phyloP scores from a whole-genome alignment of 2,797 vertebrate species.

The Rachycentron canadum region DNA sequence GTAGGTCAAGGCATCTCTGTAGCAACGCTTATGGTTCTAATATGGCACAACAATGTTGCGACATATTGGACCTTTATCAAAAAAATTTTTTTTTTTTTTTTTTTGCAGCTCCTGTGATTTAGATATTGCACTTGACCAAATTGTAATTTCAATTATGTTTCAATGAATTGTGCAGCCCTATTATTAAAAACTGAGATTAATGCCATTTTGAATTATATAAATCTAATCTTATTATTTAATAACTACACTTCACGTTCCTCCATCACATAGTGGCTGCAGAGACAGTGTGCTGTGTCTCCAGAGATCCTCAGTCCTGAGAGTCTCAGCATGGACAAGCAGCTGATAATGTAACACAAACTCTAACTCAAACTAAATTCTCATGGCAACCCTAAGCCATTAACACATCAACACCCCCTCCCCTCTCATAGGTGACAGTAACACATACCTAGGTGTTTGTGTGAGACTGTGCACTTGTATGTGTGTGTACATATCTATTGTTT shows the following conservation, averaged over 20 bases:
- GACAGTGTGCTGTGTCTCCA: conserved; percentile 9
- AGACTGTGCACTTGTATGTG: conserved; percentile 5
- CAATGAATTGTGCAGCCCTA: too few species aligned
- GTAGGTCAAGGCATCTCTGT: too few species aligned
- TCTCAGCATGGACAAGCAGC: conserved; percentile 27
- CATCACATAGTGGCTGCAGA: conserved; percentile 13
- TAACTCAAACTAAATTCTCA: conserved; percentile 62
- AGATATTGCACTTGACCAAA: too few species aligned
- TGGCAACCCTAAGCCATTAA: conserved; percentile 60
- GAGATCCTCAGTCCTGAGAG: conserved; percentile 36
- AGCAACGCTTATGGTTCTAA: too few species aligned
- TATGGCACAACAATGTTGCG: too few species aligned
- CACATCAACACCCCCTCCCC: conserved; percentile 63
- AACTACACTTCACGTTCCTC: background rate
- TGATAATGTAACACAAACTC: conserved; percentile 76
- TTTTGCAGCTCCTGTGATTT: too few species aligned
- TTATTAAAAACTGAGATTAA: too few species aligned
- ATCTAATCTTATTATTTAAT: too few species aligned
- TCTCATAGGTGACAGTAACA: conserved; percentile 49
- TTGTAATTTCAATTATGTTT: too few species aligned
- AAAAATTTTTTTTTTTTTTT: too few species aligned
- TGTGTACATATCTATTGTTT: background rate
- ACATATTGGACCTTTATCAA: too few species aligned
- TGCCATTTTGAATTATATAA: too few species aligned
- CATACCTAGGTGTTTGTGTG: conserved; percentile 26